Evolutionary conservation across 2,113 vertebrate species (phyloP).

Genomic region (Leuciscus idus): DNA sequence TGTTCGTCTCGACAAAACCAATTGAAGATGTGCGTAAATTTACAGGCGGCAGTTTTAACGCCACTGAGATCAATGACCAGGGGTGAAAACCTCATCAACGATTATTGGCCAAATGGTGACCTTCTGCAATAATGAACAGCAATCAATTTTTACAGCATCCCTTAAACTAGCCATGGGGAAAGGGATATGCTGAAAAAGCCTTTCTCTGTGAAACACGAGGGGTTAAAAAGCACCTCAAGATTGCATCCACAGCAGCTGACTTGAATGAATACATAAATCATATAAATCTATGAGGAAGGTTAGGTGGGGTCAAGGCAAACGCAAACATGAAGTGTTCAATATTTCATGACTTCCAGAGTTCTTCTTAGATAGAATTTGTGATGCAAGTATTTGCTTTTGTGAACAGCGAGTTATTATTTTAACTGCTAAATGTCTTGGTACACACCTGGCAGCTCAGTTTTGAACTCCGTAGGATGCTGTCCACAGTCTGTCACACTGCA

Average conservation of each 20-base stretch:
- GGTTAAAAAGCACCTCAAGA: conserved; percentile 45
- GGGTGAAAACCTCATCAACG: conserved; percentile 36
- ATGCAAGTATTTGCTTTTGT: conserved; percentile 27
- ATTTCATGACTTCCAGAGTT: conserved; percentile 41
- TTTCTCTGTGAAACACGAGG: conserved; percentile 19
- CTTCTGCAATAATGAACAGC: conserved; percentile 47
- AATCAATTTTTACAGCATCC: conserved; percentile 39
- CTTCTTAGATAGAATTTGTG: conserved; percentile 34
- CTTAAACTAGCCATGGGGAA: conserved; percentile 39
- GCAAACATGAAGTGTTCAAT: conserved; percentile 47
- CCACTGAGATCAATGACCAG: conserved; percentile 10
- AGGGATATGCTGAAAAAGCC: conserved; percentile 5
- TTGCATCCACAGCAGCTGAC: conserved; percentile 35
- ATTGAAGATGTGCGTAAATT: conserved; percentile 2
- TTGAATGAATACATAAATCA: conserved; percentile 47
- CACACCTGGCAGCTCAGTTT: neutral
- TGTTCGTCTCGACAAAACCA: neutral
- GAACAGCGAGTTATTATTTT: conserved; percentile 18
- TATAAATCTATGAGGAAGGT: conserved; percentile 50
- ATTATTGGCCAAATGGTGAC: conserved; percentile 12
- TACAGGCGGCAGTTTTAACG: conserved; percentile 22
- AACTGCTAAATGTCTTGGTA: neutral
- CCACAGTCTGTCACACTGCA: neutral
- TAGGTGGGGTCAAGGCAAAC: conserved; percentile 44
- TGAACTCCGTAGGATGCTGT: neutral